These are phyloP conservation scores for Plectropomus leopardus DNA, from an alignment of 2,113 vertebrate genomes.

Conservation along the genomic window DNA sequence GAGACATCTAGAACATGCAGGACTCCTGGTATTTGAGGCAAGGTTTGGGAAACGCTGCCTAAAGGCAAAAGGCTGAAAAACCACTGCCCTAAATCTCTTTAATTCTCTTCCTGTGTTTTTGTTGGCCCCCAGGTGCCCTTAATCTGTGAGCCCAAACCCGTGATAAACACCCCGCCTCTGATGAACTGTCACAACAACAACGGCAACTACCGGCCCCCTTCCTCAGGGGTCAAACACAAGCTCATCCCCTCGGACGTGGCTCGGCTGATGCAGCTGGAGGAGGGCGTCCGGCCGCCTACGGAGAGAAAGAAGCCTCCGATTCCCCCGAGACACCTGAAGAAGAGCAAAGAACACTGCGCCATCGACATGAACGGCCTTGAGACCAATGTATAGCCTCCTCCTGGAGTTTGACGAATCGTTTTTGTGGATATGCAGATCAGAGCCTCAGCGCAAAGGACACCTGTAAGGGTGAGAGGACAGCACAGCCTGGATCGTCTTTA, in stretches of 20 bases:
- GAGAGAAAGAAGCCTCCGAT: constrained; percentile 84
- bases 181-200: constrained; percentile 94
- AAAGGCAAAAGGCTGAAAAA: too few relatives aligned
- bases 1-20: too few relatives aligned
- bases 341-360: constrained; percentile 90
- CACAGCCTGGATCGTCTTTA: not conserved
- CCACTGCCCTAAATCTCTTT: not conserved
- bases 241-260: constrained; percentile 83
- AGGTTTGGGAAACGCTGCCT: too few relatives aligned
- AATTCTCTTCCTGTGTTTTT: not conserved
- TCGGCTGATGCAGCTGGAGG: constrained; percentile 90
- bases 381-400: constrained; percentile 85
- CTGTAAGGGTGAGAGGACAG: not conserved
- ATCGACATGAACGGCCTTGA: constrained; percentile 97
- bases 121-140: constrained; percentile 84
- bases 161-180: constrained; percentile 85
- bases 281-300: constrained; percentile 78
- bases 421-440: not conserved
- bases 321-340: constrained; percentile 85
- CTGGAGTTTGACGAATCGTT: not conserved
- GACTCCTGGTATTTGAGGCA: too few relatives aligned
- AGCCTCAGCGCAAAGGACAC: not conserved
- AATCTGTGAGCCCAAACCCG: constrained; percentile 91
- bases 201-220: constrained; percentile 83
- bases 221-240: constrained; percentile 85